A percentile compares a stretch with the other conserved stretches of the same genome.
Evolutionary conservation across 1,140 invertebrate genomes (phyloP).

Genomic region (Aphidius gifuensis): DNA sequence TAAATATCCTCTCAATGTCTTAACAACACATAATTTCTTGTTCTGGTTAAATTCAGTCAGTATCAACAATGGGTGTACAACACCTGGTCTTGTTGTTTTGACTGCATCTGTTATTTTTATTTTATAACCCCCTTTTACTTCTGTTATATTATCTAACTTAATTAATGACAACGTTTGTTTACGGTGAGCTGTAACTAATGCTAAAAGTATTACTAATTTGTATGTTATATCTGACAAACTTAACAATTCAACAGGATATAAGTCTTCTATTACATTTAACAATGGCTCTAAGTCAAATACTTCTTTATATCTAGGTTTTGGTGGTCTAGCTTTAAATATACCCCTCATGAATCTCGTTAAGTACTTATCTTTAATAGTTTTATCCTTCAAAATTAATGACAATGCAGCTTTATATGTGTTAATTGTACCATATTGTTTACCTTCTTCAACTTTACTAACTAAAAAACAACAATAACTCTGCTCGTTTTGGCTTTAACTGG

Average conservation of each 20-base stretch:
- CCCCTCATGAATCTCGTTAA: constrained; percentile 12
- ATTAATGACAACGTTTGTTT: constrained; percentile 21
- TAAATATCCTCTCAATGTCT: constrained; percentile 11
- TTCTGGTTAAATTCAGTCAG: constrained; percentile 9
- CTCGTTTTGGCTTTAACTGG: neutral
- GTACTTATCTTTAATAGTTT: constrained; percentile 10
- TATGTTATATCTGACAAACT: constrained; percentile 5
- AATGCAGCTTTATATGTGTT: constrained; percentile 16
- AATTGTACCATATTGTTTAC: constrained; percentile 5
- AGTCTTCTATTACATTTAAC: constrained; percentile 12
- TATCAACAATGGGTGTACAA: constrained; percentile 8
- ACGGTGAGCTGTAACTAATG: constrained; percentile 15
- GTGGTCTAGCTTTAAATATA: constrained; percentile 12
- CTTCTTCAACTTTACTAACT: constrained; percentile 15
- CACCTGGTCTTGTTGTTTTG: constrained; percentile 18
- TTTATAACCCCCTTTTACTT: constrained; percentile 9
- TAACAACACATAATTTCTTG: constrained; percentile 12
- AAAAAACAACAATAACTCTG: constrained; percentile 9
- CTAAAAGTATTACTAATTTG: constrained; percentile 23
- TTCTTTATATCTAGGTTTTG: constrained; percentile 14
- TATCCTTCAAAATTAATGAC: constrained; percentile 13
- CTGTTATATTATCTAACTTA: constrained; percentile 15
- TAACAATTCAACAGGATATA: constrained; percentile 7
- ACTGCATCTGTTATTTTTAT: constrained; percentile 20
- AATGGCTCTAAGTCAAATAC: constrained; percentile 19